Evolutionary conservation across 2,113 vertebrate genomes (phyloP).

Genomic region (Psophia crepitans): DNA sequence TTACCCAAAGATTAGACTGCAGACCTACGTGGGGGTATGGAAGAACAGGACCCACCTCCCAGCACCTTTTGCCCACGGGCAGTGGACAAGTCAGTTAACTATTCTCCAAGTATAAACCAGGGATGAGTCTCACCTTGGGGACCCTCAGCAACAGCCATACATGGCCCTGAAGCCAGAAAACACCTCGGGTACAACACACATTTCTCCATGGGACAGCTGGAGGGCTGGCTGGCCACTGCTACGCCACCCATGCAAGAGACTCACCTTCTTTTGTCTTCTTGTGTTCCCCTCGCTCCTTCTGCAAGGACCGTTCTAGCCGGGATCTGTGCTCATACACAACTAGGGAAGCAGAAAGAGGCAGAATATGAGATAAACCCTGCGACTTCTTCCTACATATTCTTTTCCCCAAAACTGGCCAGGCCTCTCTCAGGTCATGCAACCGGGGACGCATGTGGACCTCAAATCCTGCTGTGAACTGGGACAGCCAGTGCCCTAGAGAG

Average conservation of each 20-base stretch:
- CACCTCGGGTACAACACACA: neutral
- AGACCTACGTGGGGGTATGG: accelerated
- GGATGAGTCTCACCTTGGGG: neutral
- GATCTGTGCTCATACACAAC: constrained; percentile 78
- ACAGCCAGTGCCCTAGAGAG: neutral
- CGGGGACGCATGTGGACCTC: neutral
- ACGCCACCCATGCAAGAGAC: neutral
- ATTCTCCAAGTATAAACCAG: neutral
- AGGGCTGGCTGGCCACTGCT: neutral
- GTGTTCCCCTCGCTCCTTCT: constrained; percentile 76
- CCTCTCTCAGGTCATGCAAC: accelerated
- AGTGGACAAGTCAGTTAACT: neutral
- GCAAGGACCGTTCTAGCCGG: constrained; percentile 72
- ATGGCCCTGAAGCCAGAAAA: neutral
- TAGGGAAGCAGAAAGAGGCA: neutral
- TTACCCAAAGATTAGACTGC: neutral
- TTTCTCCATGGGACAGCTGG: neutral
- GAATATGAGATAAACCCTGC: neutral
- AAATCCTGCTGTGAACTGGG: too few species aligned
- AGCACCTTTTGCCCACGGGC: neutral
- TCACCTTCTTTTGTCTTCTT: constrained; percentile 80
- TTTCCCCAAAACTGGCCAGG: neutral
- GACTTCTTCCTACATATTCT: accelerated
- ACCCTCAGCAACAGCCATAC: neutral
- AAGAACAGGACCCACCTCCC: neutral